phyloP scores from a whole-genome alignment of 2,113 vertebrate genomes.

The Meleagris gallopavo region DNA sequence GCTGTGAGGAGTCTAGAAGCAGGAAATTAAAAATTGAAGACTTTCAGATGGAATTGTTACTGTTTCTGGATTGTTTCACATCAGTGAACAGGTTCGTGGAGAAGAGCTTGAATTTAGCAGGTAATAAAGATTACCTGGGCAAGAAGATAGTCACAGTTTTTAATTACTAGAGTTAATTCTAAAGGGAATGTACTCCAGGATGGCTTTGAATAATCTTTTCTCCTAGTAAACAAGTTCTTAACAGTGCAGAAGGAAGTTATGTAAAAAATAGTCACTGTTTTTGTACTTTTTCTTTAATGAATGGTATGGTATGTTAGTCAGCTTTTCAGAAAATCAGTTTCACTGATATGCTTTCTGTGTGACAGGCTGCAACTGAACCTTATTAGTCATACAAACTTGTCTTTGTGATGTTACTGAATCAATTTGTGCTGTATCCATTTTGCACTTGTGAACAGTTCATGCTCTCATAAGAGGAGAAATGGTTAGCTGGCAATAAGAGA shows the following conservation, averaged over 20 bases:
- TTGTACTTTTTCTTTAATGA: conserved; percentile 38
- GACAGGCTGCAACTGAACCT: conserved; percentile 71
- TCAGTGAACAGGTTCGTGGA: background rate
- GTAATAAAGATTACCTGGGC: background rate
- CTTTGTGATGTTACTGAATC: conserved; percentile 74
- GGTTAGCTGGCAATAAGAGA: conserved; percentile 73
- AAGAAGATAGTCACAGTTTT: conserved; percentile 5
- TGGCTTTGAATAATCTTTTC: background rate
- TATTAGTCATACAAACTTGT: conserved; percentile 72
- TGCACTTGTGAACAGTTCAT: conserved; percentile 71
- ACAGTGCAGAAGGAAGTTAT: background rate
- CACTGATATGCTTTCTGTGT: conserved; percentile 53
- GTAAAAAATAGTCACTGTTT: background rate
- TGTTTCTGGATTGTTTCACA: conserved; percentile 4
- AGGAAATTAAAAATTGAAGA: background rate
- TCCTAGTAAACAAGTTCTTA: background rate
- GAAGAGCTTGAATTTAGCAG: background rate
- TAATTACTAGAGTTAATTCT: background rate
- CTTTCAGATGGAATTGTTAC: background rate
- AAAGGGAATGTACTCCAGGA: background rate
- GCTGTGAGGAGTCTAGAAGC: background rate
- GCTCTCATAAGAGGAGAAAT: conserved; percentile 66
- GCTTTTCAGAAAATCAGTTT: conserved; percentile 72
- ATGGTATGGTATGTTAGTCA: conserved; percentile 46
- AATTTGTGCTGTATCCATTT: conserved; percentile 77